Evolutionary conservation across 2,888 invertebrate genomes (phyloP).

Genomic region (Lucinisca nassula): DNA sequence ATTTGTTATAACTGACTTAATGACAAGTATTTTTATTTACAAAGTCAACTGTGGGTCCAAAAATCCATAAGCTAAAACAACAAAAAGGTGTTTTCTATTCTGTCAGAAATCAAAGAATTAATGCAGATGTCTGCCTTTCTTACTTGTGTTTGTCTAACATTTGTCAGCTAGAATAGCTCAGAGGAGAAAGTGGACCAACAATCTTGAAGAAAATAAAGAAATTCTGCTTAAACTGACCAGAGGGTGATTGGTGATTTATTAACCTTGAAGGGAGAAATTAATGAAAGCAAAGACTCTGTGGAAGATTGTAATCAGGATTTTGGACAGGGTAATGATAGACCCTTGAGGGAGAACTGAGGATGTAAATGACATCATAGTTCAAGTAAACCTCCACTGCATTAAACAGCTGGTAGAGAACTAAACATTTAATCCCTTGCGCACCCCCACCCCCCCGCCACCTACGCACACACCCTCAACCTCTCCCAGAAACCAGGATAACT

Average conservation of each 20-base stretch:
- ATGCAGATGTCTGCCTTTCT: conserved; percentile 39
- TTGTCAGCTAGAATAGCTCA: conserved; percentile 22
- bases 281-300: not conserved
- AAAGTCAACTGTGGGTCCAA: conserved; percentile 33
- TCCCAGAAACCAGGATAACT: too few relatives aligned
- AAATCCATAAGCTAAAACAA: conserved; percentile 28
- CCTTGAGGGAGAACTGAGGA: not conserved
- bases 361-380: not conserved
- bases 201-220: not conserved
- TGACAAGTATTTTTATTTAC: conserved; percentile 48
- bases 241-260: not conserved
- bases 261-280: not conserved
- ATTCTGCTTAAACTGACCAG: not conserved
- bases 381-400: not conserved
- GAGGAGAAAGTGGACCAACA: not conserved
- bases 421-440: too few relatives aligned
- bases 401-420: too few relatives aligned
- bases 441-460: too few relatives aligned
- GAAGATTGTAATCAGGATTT: not conserved
- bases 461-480: too few relatives aligned
- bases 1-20: conserved; percentile 17
- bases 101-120: conserved; percentile 15
- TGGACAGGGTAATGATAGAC: not conserved
- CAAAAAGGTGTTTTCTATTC: conserved; percentile 1
- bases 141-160: conserved; percentile 32